Evolutionary conservation across 2,797 vertebrate species (phyloP), one percentile per base, ranked within the genome.

Genomic region (Harpagifer antarcticus): DNA sequence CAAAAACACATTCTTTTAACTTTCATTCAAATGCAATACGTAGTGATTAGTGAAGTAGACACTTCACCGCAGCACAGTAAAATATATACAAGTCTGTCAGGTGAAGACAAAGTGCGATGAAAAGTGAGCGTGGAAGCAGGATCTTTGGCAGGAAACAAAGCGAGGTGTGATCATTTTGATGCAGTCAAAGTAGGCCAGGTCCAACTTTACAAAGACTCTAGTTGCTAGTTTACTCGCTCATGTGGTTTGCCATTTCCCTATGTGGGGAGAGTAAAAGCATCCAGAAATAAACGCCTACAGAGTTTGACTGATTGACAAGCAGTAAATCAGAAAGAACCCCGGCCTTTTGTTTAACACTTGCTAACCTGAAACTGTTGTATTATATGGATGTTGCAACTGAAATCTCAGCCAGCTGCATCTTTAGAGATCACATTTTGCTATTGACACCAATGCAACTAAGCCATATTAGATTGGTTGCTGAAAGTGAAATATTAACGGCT

Each of bases 131-230:
- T 31, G 19, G 50, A 63, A 58, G 42, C 42, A 78, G 31, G 48
- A 66, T 71, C 1, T 68, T 48, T 74, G 48, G 33, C 33, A 78
- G 68, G 62, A 81, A 81, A 79, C 31, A 50, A 33, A 12, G 52
- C 2, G 23, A 71, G 31, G 31, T 74, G 69, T 66, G 37, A 83
- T 69, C 70, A 65, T n/a, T 61, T 33, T 40, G 19, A 17, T 15
- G 64, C 16, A 48, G 53, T 64, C 53, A 87, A 47, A 76, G 33
- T 71, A 85, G 74, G 80, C 20, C 81, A 80, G 20, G 9, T 16
- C 40, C 33, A 65, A 65, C 55, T 42, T 62, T 65, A 60, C 33
- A 53, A 60, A 78, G 45, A 48, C 14, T 64, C 13, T 54, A 45
- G 63, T 31, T 66, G 37, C 37, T 53, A 14, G 23, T 69, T 74